These are phyloP conservation scores for Syngnathus floridae DNA, from an alignment of 2,113 vertebrate genomes.

Conservation along the genomic window DNA sequence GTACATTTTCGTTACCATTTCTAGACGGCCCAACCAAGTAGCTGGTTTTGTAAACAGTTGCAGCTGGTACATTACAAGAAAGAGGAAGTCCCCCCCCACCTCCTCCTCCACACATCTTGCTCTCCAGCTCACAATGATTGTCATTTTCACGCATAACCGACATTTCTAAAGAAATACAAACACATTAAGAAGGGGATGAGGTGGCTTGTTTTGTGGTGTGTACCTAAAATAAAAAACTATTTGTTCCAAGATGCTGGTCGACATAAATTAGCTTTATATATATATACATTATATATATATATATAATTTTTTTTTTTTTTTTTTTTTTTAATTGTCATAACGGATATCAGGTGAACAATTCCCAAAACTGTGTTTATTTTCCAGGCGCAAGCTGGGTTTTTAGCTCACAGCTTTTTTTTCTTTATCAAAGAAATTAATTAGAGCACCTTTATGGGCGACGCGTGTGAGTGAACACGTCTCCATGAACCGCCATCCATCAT, in stretches of 20 bases:
- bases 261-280: background rate
- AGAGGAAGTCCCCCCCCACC: conserved; percentile 31
- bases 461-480: background rate
- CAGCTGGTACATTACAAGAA: conserved; percentile 61
- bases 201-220: background rate
- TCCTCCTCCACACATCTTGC: conserved; percentile 5
- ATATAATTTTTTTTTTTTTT: too few species aligned
- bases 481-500: background rate
- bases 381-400: background rate
- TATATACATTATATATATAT: background rate
- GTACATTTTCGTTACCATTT: conserved; percentile 37
- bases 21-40: conserved; percentile 59
- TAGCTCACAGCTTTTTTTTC: background rate
- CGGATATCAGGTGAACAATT: background rate
- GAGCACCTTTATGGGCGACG: background rate
- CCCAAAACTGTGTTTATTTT: background rate
- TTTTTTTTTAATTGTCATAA: too few species aligned
- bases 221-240: background rate
- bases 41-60: conserved; percentile 70
- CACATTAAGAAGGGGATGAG: background rate
- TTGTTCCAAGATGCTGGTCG: background rate
- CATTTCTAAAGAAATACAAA: background rate
- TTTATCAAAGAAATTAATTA: background rate
- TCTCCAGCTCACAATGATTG: background rate
- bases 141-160: background rate